These are phyloP conservation scores for Hymenopus coronatus DNA, from an alignment of 2,888 invertebrate species.

Conservation along the genomic window DNA sequence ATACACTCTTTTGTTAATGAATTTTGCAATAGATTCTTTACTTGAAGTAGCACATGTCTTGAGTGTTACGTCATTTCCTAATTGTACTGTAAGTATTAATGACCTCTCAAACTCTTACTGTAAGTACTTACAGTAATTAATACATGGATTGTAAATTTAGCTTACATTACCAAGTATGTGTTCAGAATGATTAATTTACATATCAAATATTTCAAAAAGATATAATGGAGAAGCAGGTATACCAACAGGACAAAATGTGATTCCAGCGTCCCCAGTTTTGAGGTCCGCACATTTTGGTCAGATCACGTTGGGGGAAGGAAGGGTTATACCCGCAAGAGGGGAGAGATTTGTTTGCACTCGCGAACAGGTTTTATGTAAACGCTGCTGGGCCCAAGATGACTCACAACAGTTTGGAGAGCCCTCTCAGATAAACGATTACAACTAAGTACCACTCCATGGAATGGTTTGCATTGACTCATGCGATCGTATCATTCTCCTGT, in stretches of 20 bases:
- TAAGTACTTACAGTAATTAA: too few species aligned
- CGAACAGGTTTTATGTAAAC: neutral
- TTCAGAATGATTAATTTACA: too few species aligned
- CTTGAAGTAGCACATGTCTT: too few species aligned
- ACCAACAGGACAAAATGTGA: neutral
- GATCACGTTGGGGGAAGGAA: neutral
- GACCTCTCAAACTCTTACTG: too few species aligned
- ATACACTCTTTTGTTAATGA: too few species aligned
- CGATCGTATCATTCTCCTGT: neutral
- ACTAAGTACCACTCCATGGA: neutral
- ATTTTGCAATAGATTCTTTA: too few species aligned
- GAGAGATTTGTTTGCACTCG: neutral
- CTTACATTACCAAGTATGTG: too few species aligned
- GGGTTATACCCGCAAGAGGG: neutral
- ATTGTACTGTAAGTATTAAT: too few species aligned
- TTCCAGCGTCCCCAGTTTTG: neutral
- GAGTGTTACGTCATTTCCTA: too few species aligned
- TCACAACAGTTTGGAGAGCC: neutral
- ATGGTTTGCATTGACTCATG: neutral
- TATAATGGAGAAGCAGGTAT: neutral
- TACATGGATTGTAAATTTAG: too few species aligned
- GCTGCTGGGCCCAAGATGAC: neutral
- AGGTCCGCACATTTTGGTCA: neutral
- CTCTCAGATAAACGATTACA: neutral
- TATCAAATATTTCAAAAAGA: too few species aligned